Percentiles rank a stretch among this genome's conserved stretches.
These are phyloP conservation scores for Cactoblastis cactorum DNA, from an alignment of 2,888 invertebrate species.

Conservation along the genomic window DNA sequence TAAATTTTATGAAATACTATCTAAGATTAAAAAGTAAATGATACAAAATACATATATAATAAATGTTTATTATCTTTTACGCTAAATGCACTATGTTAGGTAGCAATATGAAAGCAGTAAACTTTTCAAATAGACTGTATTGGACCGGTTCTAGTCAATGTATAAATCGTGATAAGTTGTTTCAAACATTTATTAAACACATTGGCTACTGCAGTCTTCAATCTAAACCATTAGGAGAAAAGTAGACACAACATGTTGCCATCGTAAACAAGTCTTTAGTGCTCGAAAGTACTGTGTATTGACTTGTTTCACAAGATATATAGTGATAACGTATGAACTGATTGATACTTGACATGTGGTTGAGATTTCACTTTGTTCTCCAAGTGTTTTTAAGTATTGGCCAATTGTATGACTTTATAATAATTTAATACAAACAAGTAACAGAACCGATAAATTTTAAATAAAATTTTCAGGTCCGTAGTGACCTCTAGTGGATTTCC, in stretches of 20 bases:
- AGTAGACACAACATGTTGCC: slow-evolving; percentile 21
- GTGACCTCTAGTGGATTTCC: no score
- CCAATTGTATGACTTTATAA: slow-evolving; percentile 1
- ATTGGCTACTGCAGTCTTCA: slow-evolving; percentile 21
- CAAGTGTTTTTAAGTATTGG: background rate
- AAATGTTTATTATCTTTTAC: no score
- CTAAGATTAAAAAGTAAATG: no score
- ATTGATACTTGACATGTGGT: slow-evolving; percentile 5
- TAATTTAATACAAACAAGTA: no score
- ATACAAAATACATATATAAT: no score
- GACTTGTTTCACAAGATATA: slow-evolving; percentile 6
- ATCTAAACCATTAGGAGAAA: slow-evolving; percentile 20
- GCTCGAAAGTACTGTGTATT: slow-evolving; percentile 18
- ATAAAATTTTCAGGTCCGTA: no score
- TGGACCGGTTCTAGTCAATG: slow-evolving; percentile 16
- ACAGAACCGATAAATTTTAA: no score
- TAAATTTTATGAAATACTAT: no score
- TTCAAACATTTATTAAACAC: slow-evolving; percentile 16
- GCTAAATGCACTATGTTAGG: no score
- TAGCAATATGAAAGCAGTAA: no score
- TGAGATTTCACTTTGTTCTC: background rate
- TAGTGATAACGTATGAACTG: background rate
- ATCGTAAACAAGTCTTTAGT: slow-evolving; percentile 22
- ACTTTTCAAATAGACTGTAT: slow-evolving; percentile 7
- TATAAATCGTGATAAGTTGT: slow-evolving; percentile 24